Evolutionary conservation across 2,888 invertebrate genomes (phyloP), one percentile per base, ranked within the genome.

Genomic region (Drosophila melanosoma): DNA sequence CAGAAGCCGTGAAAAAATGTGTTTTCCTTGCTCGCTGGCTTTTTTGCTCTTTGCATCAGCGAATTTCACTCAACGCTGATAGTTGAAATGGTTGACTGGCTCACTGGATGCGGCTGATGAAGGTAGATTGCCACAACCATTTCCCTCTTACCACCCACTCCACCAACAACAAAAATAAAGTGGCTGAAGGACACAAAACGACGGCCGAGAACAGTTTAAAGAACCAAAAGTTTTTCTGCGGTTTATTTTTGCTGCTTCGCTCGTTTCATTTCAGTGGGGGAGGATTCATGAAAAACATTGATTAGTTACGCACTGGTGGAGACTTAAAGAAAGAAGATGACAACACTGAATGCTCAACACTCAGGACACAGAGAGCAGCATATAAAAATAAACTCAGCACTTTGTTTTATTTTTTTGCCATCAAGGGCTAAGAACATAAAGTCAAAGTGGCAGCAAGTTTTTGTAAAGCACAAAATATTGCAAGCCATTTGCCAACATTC

Each of bases 51-150:
- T 69, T 79, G 90, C 86, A 88, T 87, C 90, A 87, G 86, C 83
- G 83, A 87, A 79, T 89, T 90, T 83, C 67, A 77, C 79, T 86
- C 83, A 88, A 74, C 86, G 77, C 81, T 89, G 84, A 85, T 85
- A 85, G 87, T 80, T 87, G 69, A 74, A 77, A 69, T 62, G 81
- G 51, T 67, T 74, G 64, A 70, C 78, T 79, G 85, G 56, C 70
- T 69, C 72, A 67, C 72, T 69, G 69, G 74, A 66, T 60, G 69
- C 26, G 61, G 67, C 65, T 76, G 77, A 69, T 64, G 85, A 84
- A 77, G 85, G 85, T 80, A 62, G 81, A 79, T 78, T 69, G 56
- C 66, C 49, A 49, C 69, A 51, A 7, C 20, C 42, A 57, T 20
- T 29, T 3, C 20, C 29, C 29, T n/a, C 26, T 12, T 36, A 11